Evolutionary conservation across 2,113 vertebrate genomes (phyloP).

Genomic region (Eulemur macaco): DNA sequence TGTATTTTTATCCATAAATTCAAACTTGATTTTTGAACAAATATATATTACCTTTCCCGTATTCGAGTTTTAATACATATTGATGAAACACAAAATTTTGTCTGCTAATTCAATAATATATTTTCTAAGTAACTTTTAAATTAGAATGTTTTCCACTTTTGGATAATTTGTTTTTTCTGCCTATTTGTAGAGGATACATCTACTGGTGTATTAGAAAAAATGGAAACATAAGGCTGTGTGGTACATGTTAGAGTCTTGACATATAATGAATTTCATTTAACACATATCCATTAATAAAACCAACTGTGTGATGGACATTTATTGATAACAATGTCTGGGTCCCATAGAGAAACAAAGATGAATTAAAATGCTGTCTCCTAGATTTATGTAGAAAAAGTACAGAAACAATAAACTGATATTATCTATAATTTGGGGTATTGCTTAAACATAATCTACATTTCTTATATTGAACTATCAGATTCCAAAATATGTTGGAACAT

Average conservation of each 20-base stretch:
- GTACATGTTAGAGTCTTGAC: background rate
- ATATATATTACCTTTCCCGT: background rate
- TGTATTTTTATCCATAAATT: slow-evolving; percentile 20
- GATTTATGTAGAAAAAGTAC: background rate
- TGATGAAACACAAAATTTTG: background rate
- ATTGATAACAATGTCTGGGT: background rate
- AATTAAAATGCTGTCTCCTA: background rate
- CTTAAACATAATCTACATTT: background rate
- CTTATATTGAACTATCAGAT: background rate
- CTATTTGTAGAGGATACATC: background rate
- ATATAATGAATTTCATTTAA: background rate
- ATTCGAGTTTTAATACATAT: background rate
- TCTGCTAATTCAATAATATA: background rate
- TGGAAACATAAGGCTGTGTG: background rate
- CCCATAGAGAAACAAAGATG: background rate
- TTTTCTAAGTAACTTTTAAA: background rate
- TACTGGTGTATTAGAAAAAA: background rate
- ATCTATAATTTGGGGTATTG: background rate
- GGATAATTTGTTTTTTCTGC: background rate
- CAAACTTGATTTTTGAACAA: slow-evolving; percentile 13
- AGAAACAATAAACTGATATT: background rate
- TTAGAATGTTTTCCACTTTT: slow-evolving; percentile 4
- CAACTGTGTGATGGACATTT: background rate
- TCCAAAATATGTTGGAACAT: background rate
- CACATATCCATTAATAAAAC: background rate